Base-by-base conservation (phyloP, 1,140 invertebrate species). In the Pogonomyrmex californicus region DNA sequence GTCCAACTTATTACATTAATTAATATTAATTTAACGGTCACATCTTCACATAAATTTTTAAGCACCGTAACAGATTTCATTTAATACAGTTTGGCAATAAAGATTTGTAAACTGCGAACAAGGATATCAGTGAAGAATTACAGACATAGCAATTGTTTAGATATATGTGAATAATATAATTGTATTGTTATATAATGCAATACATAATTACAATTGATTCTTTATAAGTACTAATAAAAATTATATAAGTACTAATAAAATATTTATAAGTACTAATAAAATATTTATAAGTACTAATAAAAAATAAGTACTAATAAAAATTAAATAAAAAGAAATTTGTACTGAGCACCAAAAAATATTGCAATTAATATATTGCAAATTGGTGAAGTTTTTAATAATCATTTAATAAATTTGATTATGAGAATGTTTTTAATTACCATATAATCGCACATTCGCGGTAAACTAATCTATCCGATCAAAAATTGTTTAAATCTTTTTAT, bases 391-490 rank as follows among this genome's bases (percentile, higher is more conserved):
- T 23, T 23, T 23, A 23, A 23, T 23, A 23, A 23, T 23, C 23
- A 23, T 23, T 23, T 23, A 23, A 23, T 23, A 23, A 23, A 23
- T 23, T 23, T 23, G 23, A 23, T 23, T 23, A 23, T 23, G 23
- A 23, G 23, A 23, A 23, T 23, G 23, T 23, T 23, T 23, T 23
- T 23, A 44, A 44, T 44, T 44, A 44, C 2, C 2, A 44, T 44
- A 63, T 36, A 63, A 63, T 63, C 60, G 73, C 58, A 5, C 36
- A 4, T 17, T 51, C 41, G 38, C 41, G 38, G 10, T 70, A 63
- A 88, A 85, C 38, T 36, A 75, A 78, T 56, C 36, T 36, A n/a
- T 62, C 76, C 14, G 30, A 86, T 76, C 73, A 58, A 68, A 30
- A 1, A 33, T 51, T 49, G 1, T 9, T 47, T 33, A 38, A 58